Evolutionary conservation across 23 tunicate genomes (phyloP).

Genomic region (Halocynthia aurantium): DNA sequence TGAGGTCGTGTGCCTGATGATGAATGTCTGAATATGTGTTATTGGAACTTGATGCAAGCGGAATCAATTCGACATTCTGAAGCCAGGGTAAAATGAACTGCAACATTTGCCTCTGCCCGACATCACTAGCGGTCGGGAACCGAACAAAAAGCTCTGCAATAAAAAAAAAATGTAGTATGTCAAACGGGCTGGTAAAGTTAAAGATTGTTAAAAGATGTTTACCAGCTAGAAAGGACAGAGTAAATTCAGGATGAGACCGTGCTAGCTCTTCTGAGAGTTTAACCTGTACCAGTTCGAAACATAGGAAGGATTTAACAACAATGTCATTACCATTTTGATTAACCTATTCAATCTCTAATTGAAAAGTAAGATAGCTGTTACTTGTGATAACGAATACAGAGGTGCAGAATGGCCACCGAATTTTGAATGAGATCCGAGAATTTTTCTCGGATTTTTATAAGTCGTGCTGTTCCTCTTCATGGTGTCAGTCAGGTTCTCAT

Average conservation of each 20-base stretch:
- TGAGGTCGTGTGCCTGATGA: background rate
- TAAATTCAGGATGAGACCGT: constrained; percentile 38
- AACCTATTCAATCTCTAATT: too few species aligned
- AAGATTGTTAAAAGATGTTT: background rate
- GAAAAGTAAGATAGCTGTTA: too few species aligned
- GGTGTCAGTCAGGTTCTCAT: background rate
- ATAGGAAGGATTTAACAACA: too few species aligned
- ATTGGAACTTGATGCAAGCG: background rate
- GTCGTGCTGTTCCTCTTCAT: background rate
- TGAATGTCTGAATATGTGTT: background rate
- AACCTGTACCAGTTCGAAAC: too few species aligned
- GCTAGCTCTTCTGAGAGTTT: constrained; percentile 45
- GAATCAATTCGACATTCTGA: constrained; percentile 38
- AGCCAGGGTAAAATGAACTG: constrained; percentile 71
- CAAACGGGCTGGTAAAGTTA: background rate
- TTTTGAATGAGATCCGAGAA: too few species aligned
- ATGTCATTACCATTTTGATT: too few species aligned
- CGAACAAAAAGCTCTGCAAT: constrained; percentile 61
- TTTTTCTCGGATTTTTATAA: background rate
- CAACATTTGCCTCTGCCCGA: constrained; percentile 52
- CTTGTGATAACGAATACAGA: too few species aligned
- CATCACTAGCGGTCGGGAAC: constrained; percentile 28
- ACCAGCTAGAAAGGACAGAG: constrained; percentile 49
- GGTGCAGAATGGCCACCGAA: too few species aligned
- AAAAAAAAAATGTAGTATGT: background rate